Percentiles rank a stretch among this genome's conserved stretches.
Conservation (phyloP, 2,888 invertebrate species). For the Trisateles emortualis region DNA sequence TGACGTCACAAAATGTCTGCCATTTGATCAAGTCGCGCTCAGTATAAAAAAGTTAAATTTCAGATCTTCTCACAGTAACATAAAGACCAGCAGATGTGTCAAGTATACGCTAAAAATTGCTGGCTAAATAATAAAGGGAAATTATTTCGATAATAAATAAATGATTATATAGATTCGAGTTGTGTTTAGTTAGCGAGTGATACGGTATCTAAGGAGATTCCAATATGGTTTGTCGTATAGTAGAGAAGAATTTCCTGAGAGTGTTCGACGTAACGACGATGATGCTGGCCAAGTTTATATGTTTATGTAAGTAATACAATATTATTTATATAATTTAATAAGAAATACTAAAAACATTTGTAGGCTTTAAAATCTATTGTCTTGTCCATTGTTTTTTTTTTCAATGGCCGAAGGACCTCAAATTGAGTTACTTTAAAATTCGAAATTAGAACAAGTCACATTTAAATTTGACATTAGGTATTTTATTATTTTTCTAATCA, state of each 20-base stretch:
- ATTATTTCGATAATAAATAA: slow-evolving; percentile 43
- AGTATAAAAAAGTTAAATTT: slow-evolving; percentile 75
- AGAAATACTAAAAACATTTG: background rate
- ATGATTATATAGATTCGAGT: slow-evolving; percentile 53
- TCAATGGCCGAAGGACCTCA: background rate
- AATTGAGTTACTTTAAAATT: background rate
- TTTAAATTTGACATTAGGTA: slow-evolving; percentile 3
- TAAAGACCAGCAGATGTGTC: slow-evolving; percentile 64
- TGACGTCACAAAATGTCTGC: slow-evolving; percentile 85
- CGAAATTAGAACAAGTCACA: background rate
- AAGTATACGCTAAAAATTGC: slow-evolving; percentile 54
- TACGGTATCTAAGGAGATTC: slow-evolving; percentile 66
- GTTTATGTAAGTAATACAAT: slow-evolving; percentile 74
- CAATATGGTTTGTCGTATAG: slow-evolving; percentile 64
- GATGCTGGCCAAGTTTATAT: slow-evolving; percentile 67
- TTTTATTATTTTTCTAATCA: slow-evolving; percentile 23
- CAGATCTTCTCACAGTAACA: slow-evolving; percentile 59
- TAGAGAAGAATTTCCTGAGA: slow-evolving; percentile 61
- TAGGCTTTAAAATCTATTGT: slow-evolving; percentile 15
- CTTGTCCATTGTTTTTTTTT: slow-evolving; percentile 21
- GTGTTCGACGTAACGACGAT: slow-evolving; percentile 59
- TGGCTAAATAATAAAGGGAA: slow-evolving; percentile 49
- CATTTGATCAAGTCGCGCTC: slow-evolving; percentile 61
- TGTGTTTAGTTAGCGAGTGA: slow-evolving; percentile 55
- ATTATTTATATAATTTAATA: slow-evolving; percentile 13